Base-by-base conservation (phyloP, 1,140 invertebrate species). In the Tetramorium simillimum region DNA sequence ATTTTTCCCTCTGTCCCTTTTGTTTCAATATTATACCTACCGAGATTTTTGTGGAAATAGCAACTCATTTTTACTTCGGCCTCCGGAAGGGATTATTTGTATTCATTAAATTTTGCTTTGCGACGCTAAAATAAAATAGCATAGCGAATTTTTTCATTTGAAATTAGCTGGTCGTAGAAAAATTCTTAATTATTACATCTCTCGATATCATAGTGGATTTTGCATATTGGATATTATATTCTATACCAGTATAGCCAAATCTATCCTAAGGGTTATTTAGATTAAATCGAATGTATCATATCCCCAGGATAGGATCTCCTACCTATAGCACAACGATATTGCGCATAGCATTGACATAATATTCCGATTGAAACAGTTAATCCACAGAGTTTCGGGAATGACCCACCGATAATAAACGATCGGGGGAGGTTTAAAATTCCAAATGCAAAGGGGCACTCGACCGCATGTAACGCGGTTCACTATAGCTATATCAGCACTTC, bases 81-180 rank as follows among this genome's bases (percentile, higher is more conserved):
- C 53, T n/a, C n/a, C 69, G 56, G 33, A 70, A 75, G 80, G 14
- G 40, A 84, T 84, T 84, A 84, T 84, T 75, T 84, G 58, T 84
- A 84, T 49, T 84, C 69, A 75, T 84, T 84, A 84, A 82, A 62
- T 84, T 75, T 82, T 73, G n/a, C 28, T 84, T 60, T 28, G 3
- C 40, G 56, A 49, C 18, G 53, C 18, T 60, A 84, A 33, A 33
- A 82, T 56, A 60, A 82, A 82, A 37, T 49, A 40, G 37, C 18
- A 18, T 18, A 14, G 7, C 46, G n/a, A 84, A 84, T 84, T 84
- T 84, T 75, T 84, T 69, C n/a, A 56, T 14, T 73, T 28, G 9
- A 67, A 21, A 33, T 40, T 73, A 10, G 24, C 18, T 4, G 33
- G 49, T 37, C 33, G 43, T 10, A 18, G 43, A 5, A 14, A 80